phyloP scores from a whole-genome alignment of 2,113 vertebrate genomes.

The Phasianus colchicus region DNA sequence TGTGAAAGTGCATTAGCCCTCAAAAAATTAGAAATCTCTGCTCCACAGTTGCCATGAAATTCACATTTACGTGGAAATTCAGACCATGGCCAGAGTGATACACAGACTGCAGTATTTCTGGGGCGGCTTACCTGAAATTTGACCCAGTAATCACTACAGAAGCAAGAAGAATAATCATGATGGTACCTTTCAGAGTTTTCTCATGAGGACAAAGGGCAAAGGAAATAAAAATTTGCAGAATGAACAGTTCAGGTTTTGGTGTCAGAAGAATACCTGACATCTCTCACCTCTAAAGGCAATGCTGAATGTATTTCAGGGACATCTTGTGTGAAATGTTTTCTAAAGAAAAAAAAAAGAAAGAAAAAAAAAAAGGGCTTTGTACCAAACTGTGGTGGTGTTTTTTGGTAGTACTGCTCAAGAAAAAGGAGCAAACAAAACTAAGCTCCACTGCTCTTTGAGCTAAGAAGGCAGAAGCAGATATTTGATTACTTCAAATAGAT shows the following conservation, averaged over 20 bases:
- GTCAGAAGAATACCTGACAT: not conserved
- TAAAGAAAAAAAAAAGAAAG: not conserved
- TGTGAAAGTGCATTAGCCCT: not conserved
- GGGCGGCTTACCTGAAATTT: not conserved
- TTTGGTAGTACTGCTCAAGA: not conserved
- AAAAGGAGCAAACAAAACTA: not conserved
- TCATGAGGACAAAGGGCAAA: not conserved
- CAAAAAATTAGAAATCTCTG: not conserved
- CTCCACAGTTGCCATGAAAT: not conserved
- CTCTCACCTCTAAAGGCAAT: not conserved
- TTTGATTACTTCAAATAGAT: not conserved
- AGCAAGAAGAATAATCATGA: not conserved
- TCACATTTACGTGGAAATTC: not conserved
- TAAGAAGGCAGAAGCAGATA: not conserved
- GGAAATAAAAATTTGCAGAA: not conserved
- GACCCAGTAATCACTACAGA: not conserved
- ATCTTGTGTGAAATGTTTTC: not conserved
- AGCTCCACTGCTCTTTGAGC: not conserved
- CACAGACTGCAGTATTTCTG: not conserved
- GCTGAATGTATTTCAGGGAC: not conserved
- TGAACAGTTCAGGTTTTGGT: not conserved
- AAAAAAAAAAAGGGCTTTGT: not conserved
- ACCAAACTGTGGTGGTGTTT: not conserved
- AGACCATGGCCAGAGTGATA: not conserved
- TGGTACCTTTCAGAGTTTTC: not conserved